phyloP scores from a whole-genome alignment of 2,797 vertebrate genomes.

The Brachymystax lenok region DNA sequence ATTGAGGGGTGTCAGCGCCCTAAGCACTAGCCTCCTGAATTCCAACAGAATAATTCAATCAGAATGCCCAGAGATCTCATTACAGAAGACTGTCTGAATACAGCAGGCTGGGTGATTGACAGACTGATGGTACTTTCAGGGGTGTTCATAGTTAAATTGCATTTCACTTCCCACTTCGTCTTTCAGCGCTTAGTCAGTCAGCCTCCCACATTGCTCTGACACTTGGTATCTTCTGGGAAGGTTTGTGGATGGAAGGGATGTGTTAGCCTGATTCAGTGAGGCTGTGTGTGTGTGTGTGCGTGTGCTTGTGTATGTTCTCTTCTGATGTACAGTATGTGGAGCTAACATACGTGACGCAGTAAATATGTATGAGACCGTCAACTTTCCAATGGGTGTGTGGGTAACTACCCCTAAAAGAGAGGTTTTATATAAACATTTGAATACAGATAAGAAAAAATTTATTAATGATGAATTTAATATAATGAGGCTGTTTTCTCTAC shows the following conservation, averaged over 20 bases:
- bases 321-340: not conserved
- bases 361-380: not conserved
- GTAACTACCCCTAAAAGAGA: too few relatives aligned
- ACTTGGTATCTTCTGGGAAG: conserved; percentile 31
- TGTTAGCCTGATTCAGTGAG: not conserved
- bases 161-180: not conserved
- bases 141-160: conserved; percentile 40
- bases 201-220: conserved; percentile 6
- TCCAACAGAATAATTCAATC: conserved; percentile 77
- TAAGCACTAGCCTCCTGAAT: conserved; percentile 59
- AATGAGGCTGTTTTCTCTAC: not conserved
- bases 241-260: conserved; percentile 22
- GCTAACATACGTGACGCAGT: not conserved
- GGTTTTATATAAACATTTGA: not conserved
- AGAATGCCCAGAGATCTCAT: conserved; percentile 75
- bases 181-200: conserved; percentile 15
- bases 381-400: too few relatives aligned
- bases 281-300: conserved; percentile 15
- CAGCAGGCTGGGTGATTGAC: conserved; percentile 63
- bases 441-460: not conserved
- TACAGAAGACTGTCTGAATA: conserved; percentile 55
- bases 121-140: conserved; percentile 62
- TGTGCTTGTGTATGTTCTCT: not conserved
- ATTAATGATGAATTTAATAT: not conserved
- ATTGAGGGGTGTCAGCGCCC: conserved; percentile 48